Evolutionary conservation across 2,888 invertebrate genomes (phyloP).

Genomic region (Drosophila atripex): DNA sequence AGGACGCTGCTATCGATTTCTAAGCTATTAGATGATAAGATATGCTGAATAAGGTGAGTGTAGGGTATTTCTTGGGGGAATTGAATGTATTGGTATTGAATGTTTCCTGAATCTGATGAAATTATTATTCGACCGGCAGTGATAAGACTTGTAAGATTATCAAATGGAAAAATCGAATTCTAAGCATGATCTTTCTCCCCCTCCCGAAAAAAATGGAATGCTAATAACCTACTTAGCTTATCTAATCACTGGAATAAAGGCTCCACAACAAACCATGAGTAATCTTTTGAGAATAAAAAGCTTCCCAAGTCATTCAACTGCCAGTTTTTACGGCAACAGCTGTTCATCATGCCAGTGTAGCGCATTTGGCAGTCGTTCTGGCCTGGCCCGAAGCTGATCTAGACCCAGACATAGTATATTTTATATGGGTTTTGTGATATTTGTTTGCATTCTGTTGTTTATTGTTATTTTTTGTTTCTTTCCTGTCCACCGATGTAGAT

Average conservation of each 20-base stretch:
- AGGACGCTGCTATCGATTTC: conserved; percentile 22
- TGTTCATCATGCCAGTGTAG: conserved; percentile 19
- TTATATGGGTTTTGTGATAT: background rate
- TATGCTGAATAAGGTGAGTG: conserved; percentile 9
- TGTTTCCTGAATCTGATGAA: background rate
- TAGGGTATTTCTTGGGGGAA: background rate
- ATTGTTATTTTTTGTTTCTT: conserved; percentile 13
- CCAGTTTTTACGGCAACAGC: conserved; percentile 10
- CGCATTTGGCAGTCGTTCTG: conserved; percentile 15
- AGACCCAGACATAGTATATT: conserved; percentile 21
- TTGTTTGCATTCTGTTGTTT: conserved; percentile 35
- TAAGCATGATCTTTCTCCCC: conserved; percentile 32
- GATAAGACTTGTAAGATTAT: background rate
- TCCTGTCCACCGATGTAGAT: conserved; percentile 3
- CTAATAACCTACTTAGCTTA: conserved; percentile 29
- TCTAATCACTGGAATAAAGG: conserved; percentile 25
- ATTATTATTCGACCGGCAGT: background rate
- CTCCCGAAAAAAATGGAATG: background rate
- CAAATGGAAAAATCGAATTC: background rate
- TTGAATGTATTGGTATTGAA: background rate
- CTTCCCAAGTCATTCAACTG: conserved; percentile 36
- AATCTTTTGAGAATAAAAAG: conserved; percentile 24
- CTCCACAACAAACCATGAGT: conserved; percentile 35
- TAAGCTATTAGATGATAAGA: conserved; percentile 25
- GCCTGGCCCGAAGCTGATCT: conserved; percentile 13